Evolutionary conservation across 2,797 vertebrate species (phyloP).

Genomic region (Nyctibius grandis): DNA sequence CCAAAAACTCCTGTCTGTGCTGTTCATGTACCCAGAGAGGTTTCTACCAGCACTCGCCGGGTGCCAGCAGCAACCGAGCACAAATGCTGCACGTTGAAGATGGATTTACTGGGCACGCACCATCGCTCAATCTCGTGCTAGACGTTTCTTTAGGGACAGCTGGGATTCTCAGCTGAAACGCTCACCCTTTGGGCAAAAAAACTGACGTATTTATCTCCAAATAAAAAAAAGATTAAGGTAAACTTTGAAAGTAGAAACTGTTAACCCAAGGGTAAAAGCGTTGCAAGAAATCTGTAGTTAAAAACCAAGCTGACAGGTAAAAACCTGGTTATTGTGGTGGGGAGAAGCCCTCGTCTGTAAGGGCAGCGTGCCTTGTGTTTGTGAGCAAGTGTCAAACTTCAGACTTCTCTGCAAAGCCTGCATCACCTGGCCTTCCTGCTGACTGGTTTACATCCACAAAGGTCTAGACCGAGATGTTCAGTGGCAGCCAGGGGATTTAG

Average conservation of each 20-base stretch:
- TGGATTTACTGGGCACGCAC: neutral
- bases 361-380: neutral
- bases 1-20: neutral
- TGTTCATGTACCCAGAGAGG: accelerated
- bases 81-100: neutral
- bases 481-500: neutral
- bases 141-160: neutral
- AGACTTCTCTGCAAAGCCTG: neutral
- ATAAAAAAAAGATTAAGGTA: neutral
- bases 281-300: neutral
- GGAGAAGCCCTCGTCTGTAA: neutral
- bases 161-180: neutral
- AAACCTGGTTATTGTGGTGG: neutral
- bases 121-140: neutral
- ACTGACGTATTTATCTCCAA: neutral
- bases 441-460: neutral
- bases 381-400: neutral
- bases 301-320: neutral
- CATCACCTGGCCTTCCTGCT: neutral
- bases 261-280: neutral
- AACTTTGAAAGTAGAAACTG: neutral
- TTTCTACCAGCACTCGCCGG: neutral
- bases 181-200: neutral
- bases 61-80: too few species aligned
- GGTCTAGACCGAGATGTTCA: neutral